Evolutionary conservation across 1,140 invertebrate genomes (phyloP), one percentile per base, ranked within the genome.

Genomic region (Brachionus plicatilis): DNA sequence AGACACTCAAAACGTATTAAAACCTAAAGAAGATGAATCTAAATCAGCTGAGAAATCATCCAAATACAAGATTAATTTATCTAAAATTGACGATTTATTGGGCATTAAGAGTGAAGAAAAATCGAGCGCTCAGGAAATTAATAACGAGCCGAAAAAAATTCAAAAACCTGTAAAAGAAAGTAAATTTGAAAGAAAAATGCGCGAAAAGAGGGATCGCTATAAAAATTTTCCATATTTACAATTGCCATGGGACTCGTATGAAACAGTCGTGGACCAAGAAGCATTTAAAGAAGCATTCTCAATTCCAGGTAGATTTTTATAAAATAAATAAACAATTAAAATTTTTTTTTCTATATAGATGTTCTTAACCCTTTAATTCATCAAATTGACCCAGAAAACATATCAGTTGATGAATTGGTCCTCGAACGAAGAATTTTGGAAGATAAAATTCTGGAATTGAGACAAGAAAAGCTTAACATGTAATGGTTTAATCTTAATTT

Each of bases 401-500:
- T 45, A 5, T 50, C 43, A 14, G 72, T 76, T 50, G 72, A 76
- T 27, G 72, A 76, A 24, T 29, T 76, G 9, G n/a, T 76, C 1
- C n/a, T 76, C 3, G 72, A 76, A 50, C 20, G 72, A 50, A 76
- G 72, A 76, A 76, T 76, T 27, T 37, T 76, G n/a, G 72, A 76
- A 12, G 72, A 76, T 76, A 76, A 76, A 76, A 76, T 76, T 50
- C 43, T 76, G 47, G 72, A 76, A 53, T 50, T 76, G 43, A 24
- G 72, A 47, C 43, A 76, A 50, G 72, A 47, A 24, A 76, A 76
- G 27, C 27, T 76, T 27, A 50, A 11, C 45, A 76, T 76, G 72
- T 76, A 50, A 68, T 33, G 5, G 6, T 6, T 37, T 37, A 7
- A 37, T 37, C 5, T 37, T 37, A 37, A 37, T 37, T 37, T 37